These are phyloP conservation scores for Lysandra bellargus DNA, from an alignment of 2,888 invertebrate species.

Conservation along the genomic window DNA sequence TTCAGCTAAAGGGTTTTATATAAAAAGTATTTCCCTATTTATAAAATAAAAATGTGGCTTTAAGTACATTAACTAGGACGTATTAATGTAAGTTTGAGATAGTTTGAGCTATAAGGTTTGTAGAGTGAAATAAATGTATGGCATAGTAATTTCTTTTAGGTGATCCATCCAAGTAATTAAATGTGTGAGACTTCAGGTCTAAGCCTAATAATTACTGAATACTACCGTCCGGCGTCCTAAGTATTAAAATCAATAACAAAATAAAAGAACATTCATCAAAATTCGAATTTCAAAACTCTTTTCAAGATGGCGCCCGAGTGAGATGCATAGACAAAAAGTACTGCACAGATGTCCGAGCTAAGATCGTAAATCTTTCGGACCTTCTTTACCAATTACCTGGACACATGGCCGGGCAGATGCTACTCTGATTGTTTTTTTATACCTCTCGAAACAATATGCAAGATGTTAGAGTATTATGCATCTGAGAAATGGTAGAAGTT, in stretches of 20 bases:
- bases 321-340: slow-evolving; percentile 28
- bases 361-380: slow-evolving; percentile 55
- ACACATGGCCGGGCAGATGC: slow-evolving; percentile 65
- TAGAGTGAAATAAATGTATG: not conserved
- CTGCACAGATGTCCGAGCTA: slow-evolving; percentile 30
- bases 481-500: not conserved
- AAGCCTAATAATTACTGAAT: too few relatives aligned
- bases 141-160: not conserved
- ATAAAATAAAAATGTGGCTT: not conserved
- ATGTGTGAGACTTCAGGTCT: too few relatives aligned
- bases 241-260: too few relatives aligned
- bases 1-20: not conserved
- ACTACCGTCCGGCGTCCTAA: too few relatives aligned
- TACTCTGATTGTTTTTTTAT: slow-evolving; percentile 34
- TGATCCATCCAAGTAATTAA: too few relatives aligned
- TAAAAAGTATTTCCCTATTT: not conserved
- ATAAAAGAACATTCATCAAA: too few relatives aligned
- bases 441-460: not conserved
- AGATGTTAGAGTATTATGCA: not conserved
- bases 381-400: slow-evolving; percentile 63
- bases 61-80: not conserved
- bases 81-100: not conserved
- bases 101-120: not conserved
- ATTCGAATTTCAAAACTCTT: not conserved
- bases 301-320: not conserved